These are phyloP conservation scores for Plecturocebus donacophilus DNA, from an alignment of 2,113 vertebrate species.

Conservation along the genomic window DNA sequence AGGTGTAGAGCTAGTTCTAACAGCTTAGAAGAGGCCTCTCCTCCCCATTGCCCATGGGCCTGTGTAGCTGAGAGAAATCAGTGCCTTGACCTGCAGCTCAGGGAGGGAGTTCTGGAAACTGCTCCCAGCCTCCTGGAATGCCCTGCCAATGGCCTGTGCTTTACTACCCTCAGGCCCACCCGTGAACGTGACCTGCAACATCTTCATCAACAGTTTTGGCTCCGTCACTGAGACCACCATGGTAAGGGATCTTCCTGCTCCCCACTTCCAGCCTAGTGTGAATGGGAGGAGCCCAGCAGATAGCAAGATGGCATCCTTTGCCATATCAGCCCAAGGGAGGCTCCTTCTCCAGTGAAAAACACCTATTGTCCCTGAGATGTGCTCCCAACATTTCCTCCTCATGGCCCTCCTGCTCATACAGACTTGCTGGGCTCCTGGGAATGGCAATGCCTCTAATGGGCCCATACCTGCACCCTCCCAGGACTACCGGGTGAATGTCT, in stretches of 20 bases:
- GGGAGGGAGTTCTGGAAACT: neutral
- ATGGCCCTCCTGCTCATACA: neutral
- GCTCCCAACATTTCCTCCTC: neutral
- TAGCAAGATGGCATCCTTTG: neutral
- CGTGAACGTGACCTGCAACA: slow-evolving; percentile 98
- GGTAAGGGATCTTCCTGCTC: slow-evolving; percentile 85
- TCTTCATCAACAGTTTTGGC: slow-evolving; percentile 98
- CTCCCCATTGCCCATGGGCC: neutral
- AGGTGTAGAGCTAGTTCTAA: neutral
- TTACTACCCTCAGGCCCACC: slow-evolving; percentile 88
- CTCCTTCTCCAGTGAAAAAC: slow-evolving; percentile 31
- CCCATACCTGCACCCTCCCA: slow-evolving; percentile 69
- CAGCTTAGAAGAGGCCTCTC: slow-evolving; percentile 7
- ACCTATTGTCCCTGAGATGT: neutral
- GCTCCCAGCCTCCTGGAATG: slow-evolving; percentile 17
- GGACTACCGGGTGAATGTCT: slow-evolving; percentile 96
- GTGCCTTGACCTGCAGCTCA: neutral
- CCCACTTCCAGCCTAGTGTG: neutral
- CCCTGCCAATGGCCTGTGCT: slow-evolving; percentile 50
- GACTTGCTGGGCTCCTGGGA: neutral
- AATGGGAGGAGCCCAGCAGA: slow-evolving; percentile 2
- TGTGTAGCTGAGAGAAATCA: neutral
- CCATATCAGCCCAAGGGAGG: neutral
- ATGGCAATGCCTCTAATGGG: neutral
- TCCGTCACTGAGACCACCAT: slow-evolving; percentile 96